Evolutionary conservation across 2,888 invertebrate genomes (phyloP).

Genomic region (Agrilus mali): DNA sequence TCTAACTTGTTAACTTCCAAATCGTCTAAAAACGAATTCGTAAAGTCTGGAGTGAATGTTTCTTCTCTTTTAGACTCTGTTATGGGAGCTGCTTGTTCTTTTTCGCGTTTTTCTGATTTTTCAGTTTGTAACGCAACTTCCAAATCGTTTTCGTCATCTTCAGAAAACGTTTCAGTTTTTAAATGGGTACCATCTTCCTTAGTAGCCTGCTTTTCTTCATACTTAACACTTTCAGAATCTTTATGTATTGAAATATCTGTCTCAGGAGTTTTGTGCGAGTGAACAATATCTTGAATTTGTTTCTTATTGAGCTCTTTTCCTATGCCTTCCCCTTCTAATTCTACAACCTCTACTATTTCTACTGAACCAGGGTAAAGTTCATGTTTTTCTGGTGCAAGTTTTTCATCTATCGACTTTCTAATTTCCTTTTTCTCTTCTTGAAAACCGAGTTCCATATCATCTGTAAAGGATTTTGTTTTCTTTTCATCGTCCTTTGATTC

Average conservation of each 20-base stretch:
- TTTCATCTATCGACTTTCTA: slow-evolving; percentile 8
- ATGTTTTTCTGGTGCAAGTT: slow-evolving; percentile 6
- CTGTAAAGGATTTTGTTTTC: slow-evolving; percentile 1
- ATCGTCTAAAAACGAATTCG: slow-evolving; percentile 36
- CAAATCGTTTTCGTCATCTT: slow-evolving; percentile 22
- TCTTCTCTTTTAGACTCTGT: slow-evolving; percentile 8
- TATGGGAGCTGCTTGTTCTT: slow-evolving; percentile 5
- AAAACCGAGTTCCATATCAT: not conserved
- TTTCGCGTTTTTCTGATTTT: slow-evolving; percentile 9
- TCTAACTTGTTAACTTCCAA: slow-evolving; percentile 44
- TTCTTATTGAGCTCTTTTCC: slow-evolving; percentile 28
- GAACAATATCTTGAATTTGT: slow-evolving; percentile 27
- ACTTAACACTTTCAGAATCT: slow-evolving; percentile 4
- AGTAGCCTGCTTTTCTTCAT: slow-evolving; percentile 1
- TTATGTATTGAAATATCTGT: slow-evolving; percentile 3
- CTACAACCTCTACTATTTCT: slow-evolving; percentile 34
- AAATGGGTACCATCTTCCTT: slow-evolving; percentile 4
- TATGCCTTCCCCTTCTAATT: slow-evolving; percentile 30
- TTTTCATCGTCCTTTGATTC: slow-evolving; percentile 10
- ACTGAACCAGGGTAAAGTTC: slow-evolving; percentile 22
- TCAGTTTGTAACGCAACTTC: slow-evolving; percentile 14
- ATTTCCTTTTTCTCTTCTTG: slow-evolving; percentile 5
- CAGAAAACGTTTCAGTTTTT: slow-evolving; percentile 28
- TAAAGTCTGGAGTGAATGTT: slow-evolving; percentile 22
- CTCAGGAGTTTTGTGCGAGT: slow-evolving; percentile 16